phyloP scores from a whole-genome alignment of 2,113 vertebrate species.

The Erythrolamprus reginae region DNA sequence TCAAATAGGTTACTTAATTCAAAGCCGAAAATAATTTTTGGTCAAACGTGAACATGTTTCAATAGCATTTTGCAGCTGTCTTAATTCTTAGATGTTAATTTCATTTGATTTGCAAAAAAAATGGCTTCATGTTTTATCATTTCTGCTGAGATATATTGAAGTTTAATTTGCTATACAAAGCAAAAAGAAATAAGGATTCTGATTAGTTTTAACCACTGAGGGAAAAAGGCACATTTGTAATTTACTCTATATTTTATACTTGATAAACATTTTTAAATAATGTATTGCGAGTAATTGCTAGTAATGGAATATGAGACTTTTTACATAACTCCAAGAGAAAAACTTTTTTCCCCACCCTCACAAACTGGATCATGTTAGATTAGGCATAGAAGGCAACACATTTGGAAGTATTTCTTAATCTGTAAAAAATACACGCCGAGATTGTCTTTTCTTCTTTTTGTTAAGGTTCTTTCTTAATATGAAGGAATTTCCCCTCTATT shows the following conservation, averaged over 20 bases:
- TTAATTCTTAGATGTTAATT: not conserved
- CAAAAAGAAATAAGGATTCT: not conserved
- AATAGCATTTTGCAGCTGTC: not conserved
- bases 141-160: not conserved
- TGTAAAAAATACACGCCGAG: not conserved
- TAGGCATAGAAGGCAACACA: no score
- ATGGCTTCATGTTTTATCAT: not conserved
- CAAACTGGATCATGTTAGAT: not conserved
- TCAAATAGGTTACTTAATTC: not conserved
- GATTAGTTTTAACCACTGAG: not conserved
- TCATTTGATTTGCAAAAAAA: not conserved
- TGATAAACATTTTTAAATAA: not conserved
- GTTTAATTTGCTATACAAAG: not conserved
- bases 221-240: not conserved
- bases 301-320: not conserved
- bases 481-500: not conserved
- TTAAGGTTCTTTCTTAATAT: not conserved
- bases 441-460: not conserved
- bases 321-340: not conserved
- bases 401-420: not conserved
- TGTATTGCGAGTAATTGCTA: no score
- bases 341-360: not conserved
- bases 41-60: not conserved
- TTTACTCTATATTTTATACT: not conserved
- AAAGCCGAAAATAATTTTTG: not conserved